Evolutionary conservation across 2,888 invertebrate species (phyloP).

Genomic region (Parnassius mnemosyne): DNA sequence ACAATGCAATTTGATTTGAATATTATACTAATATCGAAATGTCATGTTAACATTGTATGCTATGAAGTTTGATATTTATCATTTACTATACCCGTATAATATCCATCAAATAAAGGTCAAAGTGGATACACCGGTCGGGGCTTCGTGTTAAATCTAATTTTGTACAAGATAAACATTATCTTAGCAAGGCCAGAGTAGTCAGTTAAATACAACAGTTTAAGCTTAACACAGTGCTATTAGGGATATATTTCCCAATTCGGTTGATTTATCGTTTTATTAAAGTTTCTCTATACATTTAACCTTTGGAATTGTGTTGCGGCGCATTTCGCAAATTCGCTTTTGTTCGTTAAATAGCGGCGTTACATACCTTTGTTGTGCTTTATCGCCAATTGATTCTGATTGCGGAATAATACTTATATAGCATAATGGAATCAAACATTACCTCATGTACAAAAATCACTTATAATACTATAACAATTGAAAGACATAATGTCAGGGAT

Average conservation of each 20-base stretch:
- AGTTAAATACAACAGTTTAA: slow-evolving; percentile 15
- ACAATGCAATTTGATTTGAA: neutral
- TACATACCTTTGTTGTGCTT: slow-evolving; percentile 36
- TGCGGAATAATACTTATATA: slow-evolving; percentile 35
- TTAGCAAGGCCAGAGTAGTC: neutral
- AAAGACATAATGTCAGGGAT: slow-evolving; percentile 15
- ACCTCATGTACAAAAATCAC: slow-evolving; percentile 6
- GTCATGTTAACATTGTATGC: slow-evolving; percentile 16
- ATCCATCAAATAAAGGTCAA: slow-evolving; percentile 25
- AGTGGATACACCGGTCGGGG: neutral
- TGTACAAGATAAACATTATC: slow-evolving; percentile 18
- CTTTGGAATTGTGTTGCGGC: slow-evolving; percentile 51
- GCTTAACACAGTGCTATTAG: slow-evolving; percentile 22
- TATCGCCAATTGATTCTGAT: slow-evolving; percentile 43
- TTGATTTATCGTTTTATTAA: slow-evolving; percentile 35
- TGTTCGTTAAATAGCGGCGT: slow-evolving; percentile 48
- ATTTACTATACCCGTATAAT: slow-evolving; percentile 17
- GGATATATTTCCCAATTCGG: slow-evolving; percentile 24
- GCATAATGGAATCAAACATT: slow-evolving; percentile 7
- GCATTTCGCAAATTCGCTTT: slow-evolving; percentile 56
- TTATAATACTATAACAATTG: slow-evolving; percentile 15
- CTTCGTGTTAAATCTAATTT: slow-evolving; percentile 13
- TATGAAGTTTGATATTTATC: slow-evolving; percentile 18
- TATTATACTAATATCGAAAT: slow-evolving; percentile 11
- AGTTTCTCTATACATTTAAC: slow-evolving; percentile 52